These are phyloP conservation scores for Helostoma temminkii DNA, from an alignment of 2,797 vertebrate genomes.

Conservation along the genomic window DNA sequence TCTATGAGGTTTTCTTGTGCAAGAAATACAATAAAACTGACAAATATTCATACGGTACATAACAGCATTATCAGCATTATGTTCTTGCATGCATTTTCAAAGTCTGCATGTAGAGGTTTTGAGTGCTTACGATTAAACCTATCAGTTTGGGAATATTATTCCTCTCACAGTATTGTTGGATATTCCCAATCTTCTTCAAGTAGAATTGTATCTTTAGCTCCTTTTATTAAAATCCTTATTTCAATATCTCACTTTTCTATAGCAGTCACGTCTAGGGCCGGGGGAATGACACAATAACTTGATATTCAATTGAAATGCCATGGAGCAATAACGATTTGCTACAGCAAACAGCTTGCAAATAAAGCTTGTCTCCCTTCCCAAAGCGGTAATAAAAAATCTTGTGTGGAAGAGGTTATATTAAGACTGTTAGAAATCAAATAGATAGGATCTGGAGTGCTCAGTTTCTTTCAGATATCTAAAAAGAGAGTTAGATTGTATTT, in stretches of 20 bases:
- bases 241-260: slow-evolving; percentile 71
- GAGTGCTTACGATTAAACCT: slow-evolving; percentile 59
- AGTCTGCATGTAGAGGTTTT: slow-evolving; percentile 20
- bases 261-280: slow-evolving; percentile 71
- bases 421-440: slow-evolving; percentile 78
- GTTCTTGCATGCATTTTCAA: slow-evolving; percentile 29
- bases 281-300: slow-evolving; percentile 76
- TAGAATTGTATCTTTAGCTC: slow-evolving; percentile 61
- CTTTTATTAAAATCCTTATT: slow-evolving; percentile 79
- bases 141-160: slow-evolving; percentile 52
- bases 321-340: slow-evolving; percentile 82
- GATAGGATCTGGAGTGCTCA: slow-evolving; percentile 73
- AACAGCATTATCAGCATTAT: not conserved
- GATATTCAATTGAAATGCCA: slow-evolving; percentile 83
- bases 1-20: not conserved
- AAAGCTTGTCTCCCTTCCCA: slow-evolving; percentile 78
- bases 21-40: not conserved
- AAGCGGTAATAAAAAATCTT: slow-evolving; percentile 76
- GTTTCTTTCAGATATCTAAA: slow-evolving; percentile 63
- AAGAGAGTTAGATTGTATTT: slow-evolving; percentile 32
- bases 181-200: slow-evolving; percentile 55
- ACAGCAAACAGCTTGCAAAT: slow-evolving; percentile 84
- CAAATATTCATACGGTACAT: slow-evolving; percentile 10
- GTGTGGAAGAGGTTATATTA: slow-evolving; percentile 74
- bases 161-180: slow-evolving; percentile 45